Evolutionary conservation across 92 coral and sea anemone genomes (phyloP).

Genomic region (Parazoanthus darwini): DNA sequence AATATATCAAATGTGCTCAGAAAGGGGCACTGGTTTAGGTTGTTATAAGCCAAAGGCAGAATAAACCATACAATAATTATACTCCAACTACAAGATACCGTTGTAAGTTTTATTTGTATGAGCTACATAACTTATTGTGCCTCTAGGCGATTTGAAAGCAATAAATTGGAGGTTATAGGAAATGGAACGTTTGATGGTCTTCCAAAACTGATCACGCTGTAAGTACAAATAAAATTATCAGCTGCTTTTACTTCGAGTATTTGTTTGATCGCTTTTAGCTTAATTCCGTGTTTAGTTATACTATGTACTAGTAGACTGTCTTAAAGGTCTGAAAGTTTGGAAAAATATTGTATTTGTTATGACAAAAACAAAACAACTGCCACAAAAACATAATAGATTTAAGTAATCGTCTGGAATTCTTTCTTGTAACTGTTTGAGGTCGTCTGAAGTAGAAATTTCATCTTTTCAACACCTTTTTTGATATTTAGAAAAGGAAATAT

Average conservation of each 20-base stretch:
- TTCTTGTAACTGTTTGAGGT: too few relatives aligned
- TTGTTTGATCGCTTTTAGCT: neutral
- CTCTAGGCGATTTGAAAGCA: neutral
- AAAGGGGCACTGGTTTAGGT: neutral
- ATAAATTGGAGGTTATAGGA: neutral
- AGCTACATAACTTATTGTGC: neutral
- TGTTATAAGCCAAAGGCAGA: neutral
- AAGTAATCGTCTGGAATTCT: too few relatives aligned
- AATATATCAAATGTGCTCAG: too few relatives aligned
- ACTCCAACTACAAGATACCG: neutral
- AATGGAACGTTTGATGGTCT: neutral
- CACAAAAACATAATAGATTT: neutral
- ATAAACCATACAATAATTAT: neutral
- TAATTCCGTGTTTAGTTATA: neutral
- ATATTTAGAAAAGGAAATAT: too few relatives aligned
- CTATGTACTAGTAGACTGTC: neutral
- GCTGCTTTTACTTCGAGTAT: neutral
- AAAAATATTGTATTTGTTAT: neutral
- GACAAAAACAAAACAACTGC: neutral
- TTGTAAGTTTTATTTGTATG: neutral
- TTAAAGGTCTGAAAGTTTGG: neutral
- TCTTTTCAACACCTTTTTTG: too few relatives aligned
- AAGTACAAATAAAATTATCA: neutral
- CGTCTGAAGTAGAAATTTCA: too few relatives aligned
- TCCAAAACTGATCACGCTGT: neutral